phyloP scores from a whole-genome alignment of 1,140 invertebrate species.

The Plectus sambesii region DNA sequence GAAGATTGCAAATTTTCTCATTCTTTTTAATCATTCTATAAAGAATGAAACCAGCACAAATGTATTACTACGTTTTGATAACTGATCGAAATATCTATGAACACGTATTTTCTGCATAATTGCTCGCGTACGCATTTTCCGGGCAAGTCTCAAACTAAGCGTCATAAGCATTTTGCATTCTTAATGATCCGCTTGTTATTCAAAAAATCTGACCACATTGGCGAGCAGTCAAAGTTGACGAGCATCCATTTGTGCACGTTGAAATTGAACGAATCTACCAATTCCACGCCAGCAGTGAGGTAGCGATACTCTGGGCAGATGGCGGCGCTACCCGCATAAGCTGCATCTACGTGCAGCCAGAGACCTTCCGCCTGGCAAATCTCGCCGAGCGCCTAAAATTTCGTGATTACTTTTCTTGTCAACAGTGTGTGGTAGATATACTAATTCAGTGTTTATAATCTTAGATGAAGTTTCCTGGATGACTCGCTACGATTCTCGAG shows the following conservation, averaged over 20 bases:
- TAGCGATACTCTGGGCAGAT: constrained; percentile 43
- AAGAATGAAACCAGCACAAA: too few relatives aligned
- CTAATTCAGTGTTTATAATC: too few relatives aligned
- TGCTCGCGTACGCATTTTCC: too few relatives aligned
- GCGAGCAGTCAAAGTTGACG: constrained; percentile 53
- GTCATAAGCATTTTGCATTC: not conserved
- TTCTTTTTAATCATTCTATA: not conserved
- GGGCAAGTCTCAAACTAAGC: not conserved
- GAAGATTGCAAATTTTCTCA: constrained; percentile 4
- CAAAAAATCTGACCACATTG: constrained; percentile 47
- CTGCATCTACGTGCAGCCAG: constrained; percentile 79
- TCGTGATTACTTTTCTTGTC: too few relatives aligned
- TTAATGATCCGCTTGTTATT: constrained; percentile 7
- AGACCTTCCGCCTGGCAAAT: constrained; percentile 63
- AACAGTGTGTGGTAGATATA: too few relatives aligned
- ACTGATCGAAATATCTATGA: constrained; percentile 4
- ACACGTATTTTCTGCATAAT: too few relatives aligned
- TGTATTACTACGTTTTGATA: constrained; percentile 13
- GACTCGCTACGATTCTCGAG: too few relatives aligned
- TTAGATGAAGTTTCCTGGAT: too few relatives aligned
- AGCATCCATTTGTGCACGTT: constrained; percentile 53
- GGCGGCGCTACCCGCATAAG: constrained; percentile 61
- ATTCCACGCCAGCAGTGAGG: constrained; percentile 44
- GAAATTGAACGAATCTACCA: constrained; percentile 52
- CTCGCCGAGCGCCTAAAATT: too few relatives aligned